phyloP scores from a whole-genome alignment of 2,888 invertebrate species.

The Pheosia gnoma region DNA sequence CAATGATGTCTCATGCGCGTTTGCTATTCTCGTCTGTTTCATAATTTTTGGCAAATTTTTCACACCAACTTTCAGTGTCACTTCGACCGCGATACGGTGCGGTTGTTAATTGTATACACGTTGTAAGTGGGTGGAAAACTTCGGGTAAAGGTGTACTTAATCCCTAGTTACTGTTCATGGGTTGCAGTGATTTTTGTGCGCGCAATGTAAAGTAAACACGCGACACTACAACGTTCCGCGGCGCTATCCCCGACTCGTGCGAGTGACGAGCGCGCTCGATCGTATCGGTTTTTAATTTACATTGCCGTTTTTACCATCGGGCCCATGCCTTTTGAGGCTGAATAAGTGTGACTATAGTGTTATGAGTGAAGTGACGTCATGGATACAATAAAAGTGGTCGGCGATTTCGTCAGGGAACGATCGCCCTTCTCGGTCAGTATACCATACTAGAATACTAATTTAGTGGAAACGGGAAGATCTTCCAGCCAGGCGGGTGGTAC shows the following conservation, averaged over 20 bases:
- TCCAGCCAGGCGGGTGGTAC: too few relatives aligned
- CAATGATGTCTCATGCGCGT: neutral
- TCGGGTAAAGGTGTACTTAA: too few relatives aligned
- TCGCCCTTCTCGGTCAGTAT: slow-evolving; percentile 77
- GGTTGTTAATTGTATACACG: neutral
- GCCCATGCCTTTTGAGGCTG: too few relatives aligned
- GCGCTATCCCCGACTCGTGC: too few relatives aligned
- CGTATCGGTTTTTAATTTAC: too few relatives aligned
- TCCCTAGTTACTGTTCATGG: too few relatives aligned
- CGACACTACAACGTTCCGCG: too few relatives aligned
- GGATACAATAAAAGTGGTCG: slow-evolving; percentile 76
- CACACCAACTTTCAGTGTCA: neutral
- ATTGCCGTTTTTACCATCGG: too few relatives aligned
- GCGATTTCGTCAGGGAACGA: slow-evolving; percentile 70
- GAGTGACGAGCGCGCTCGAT: too few relatives aligned
- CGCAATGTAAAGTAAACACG: too few relatives aligned
- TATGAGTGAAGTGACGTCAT: slow-evolving; percentile 30
- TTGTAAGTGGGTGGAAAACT: neutral
- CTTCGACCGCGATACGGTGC: slow-evolving; percentile 5
- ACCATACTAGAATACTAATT: neutral
- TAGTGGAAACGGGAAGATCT: too few relatives aligned
- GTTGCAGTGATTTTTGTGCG: too few relatives aligned
- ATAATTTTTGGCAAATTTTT: neutral
- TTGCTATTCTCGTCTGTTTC: neutral
- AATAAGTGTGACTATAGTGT: neutral